Evolutionary conservation across 2,888 invertebrate species (phyloP).

Genomic region (Pterobdella sp.): DNA sequence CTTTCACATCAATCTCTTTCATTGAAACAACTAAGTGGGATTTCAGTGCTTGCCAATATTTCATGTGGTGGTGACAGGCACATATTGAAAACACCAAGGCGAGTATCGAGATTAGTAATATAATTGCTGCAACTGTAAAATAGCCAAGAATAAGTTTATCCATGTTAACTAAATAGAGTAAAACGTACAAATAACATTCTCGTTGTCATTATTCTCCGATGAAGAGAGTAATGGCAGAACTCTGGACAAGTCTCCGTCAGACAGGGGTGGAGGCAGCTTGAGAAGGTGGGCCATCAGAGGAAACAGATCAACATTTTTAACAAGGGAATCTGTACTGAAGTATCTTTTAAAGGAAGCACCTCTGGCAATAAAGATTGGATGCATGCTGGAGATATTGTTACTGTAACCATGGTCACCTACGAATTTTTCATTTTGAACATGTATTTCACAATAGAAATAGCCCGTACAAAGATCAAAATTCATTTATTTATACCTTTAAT

Average conservation of each 20-base stretch:
- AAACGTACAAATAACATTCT: background rate
- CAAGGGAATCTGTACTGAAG: slow-evolving; percentile 39
- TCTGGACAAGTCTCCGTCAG: slow-evolving; percentile 44
- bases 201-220: background rate
- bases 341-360: slow-evolving; percentile 53
- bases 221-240: slow-evolving; percentile 14
- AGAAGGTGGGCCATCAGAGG: slow-evolving; percentile 47
- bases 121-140: slow-evolving; percentile 19
- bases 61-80: slow-evolving; percentile 20
- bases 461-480: background rate
- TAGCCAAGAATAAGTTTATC: no score
- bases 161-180: background rate
- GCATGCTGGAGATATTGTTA: slow-evolving; percentile 58
- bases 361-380: slow-evolving; percentile 64
- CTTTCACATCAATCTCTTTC: background rate
- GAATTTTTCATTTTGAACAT: background rate
- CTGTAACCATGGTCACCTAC: slow-evolving; percentile 50
- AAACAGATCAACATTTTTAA: slow-evolving; percentile 48
- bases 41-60: background rate
- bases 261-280: slow-evolving; percentile 42
- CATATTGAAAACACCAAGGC: slow-evolving; percentile 21
- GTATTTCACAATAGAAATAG: background rate
- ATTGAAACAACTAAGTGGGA: background rate
- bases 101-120: background rate
- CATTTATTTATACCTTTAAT: background rate